Evolutionary conservation across 2,888 invertebrate species (phyloP).

Genomic region (Dynastes tityus): DNA sequence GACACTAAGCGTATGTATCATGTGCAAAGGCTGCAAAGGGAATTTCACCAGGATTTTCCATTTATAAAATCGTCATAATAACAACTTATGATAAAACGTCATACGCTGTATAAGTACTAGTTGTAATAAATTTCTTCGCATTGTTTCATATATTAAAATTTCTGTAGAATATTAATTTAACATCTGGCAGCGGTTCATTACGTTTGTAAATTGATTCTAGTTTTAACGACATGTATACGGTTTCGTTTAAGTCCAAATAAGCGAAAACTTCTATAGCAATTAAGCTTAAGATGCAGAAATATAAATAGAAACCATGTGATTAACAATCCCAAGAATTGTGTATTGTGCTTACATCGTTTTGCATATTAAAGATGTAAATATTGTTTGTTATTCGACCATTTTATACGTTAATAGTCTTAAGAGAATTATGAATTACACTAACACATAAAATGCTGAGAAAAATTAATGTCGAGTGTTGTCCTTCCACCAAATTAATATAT

Average conservation of each 20-base stretch:
- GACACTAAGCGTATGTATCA: background rate
- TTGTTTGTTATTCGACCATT: background rate
- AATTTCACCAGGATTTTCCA: background rate
- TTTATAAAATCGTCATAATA: background rate
- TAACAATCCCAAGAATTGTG: conserved; percentile 23
- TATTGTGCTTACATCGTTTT: conserved; percentile 13
- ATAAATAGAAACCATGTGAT: conserved; percentile 36
- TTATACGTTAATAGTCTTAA: background rate
- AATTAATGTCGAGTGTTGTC: conserved; percentile 17
- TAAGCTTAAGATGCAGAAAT: conserved; percentile 32
- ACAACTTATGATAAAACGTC: background rate
- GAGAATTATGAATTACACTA: conserved; percentile 13
- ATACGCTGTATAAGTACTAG: too few relatives aligned
- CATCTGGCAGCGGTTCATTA: conserved; percentile 8
- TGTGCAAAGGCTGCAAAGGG: background rate
- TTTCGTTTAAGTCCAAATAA: conserved; percentile 15
- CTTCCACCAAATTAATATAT: conserved; percentile 13
- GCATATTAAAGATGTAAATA: conserved; percentile 37
- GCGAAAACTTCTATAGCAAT: conserved; percentile 24
- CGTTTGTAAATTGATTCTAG: conserved; percentile 21
- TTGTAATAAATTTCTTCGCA: background rate
- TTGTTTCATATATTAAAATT: background rate
- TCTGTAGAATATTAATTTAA: conserved; percentile 4
- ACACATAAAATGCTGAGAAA: background rate
- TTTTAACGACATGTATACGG: conserved; percentile 35